Conservation (phyloP, 2,113 vertebrate species). For the Speoplatyrhinus poulsoni region DNA sequence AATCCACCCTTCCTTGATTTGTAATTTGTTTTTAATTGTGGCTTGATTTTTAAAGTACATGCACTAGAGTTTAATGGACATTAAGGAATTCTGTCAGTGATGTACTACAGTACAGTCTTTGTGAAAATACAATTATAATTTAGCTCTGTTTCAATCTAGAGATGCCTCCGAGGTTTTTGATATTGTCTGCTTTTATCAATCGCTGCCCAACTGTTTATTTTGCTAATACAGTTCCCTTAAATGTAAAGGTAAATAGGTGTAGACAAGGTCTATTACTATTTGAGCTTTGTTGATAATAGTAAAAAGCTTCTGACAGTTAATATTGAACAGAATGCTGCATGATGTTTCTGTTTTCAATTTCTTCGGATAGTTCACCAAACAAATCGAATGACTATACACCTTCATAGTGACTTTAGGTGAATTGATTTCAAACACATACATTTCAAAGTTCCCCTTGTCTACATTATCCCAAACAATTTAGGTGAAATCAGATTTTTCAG, state of each 20-base stretch:
- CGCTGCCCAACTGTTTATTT: slow-evolving; percentile 1
- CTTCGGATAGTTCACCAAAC: too few relatives aligned
- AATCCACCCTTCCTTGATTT: slow-evolving; percentile 1
- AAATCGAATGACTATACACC: too few relatives aligned
- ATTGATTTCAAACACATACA: too few relatives aligned
- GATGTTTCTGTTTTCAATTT: slow-evolving; percentile 3
- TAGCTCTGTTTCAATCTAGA: slow-evolving; percentile 41
- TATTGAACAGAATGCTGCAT: background rate
- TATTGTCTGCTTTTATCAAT: slow-evolving; percentile 18
- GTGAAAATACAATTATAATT: slow-evolving; percentile 3
- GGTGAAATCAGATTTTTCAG: too few relatives aligned
- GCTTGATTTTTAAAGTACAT: background rate
- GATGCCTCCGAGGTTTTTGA: background rate
- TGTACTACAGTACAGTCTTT: slow-evolving; percentile 48
- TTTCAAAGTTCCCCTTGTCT: too few relatives aligned
- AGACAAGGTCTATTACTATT: too few relatives aligned
- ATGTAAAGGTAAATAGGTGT: background rate
- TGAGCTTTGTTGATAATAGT: too few relatives aligned
- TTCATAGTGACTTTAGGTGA: too few relatives aligned
- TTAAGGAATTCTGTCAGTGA: slow-evolving; percentile 12
- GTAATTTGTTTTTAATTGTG: background rate
- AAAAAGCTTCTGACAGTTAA: too few relatives aligned
- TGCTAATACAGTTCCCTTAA: background rate
- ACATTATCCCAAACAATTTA: too few relatives aligned
- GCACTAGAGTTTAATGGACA: slow-evolving; percentile 18